These are phyloP conservation scores for Chymomyza fuscimana DNA, from an alignment of 2,888 invertebrate genomes.

Conservation along the genomic window DNA sequence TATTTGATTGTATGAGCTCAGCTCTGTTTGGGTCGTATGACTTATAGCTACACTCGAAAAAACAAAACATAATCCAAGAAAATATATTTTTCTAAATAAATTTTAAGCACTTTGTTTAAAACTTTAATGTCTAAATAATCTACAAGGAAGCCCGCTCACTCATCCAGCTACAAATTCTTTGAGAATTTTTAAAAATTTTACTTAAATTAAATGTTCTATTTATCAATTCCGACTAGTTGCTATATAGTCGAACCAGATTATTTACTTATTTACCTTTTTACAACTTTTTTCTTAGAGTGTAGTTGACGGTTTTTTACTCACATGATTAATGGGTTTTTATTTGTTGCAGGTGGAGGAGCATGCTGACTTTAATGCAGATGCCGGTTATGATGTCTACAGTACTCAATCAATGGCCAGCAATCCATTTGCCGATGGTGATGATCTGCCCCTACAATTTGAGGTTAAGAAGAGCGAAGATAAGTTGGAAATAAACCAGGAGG, in stretches of 20 bases:
- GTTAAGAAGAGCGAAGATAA: not conserved
- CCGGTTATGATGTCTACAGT: slow-evolving; percentile 48
- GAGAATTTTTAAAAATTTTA: too few species aligned
- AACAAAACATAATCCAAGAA: not conserved
- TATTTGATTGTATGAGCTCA: slow-evolving; percentile 3
- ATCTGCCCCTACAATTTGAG: slow-evolving; percentile 20
- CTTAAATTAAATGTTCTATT: too few species aligned
- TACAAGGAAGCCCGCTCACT: too few species aligned
- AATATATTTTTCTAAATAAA: not conserved
- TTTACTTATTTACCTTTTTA: too few species aligned
- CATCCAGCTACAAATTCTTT: too few species aligned
- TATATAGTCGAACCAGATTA: too few species aligned
- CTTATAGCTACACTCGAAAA: slow-evolving; percentile 1
- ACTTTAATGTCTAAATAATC: too few species aligned
- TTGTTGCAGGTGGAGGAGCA: slow-evolving; percentile 62
- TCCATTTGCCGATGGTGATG: slow-evolving; percentile 44
- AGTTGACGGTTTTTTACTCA: not conserved
- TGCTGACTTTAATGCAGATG: slow-evolving; percentile 63
- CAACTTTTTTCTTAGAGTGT: slow-evolving; percentile 1
- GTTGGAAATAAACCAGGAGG: slow-evolving; percentile 7
- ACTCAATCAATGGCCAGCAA: slow-evolving; percentile 32
- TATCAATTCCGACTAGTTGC: too few species aligned
- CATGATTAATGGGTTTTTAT: slow-evolving; percentile 2
- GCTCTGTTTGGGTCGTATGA: not conserved
- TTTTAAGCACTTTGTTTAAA: too few species aligned